phyloP scores from a whole-genome alignment of 2,113 vertebrate species.

The Dipodomys stephensi region DNA sequence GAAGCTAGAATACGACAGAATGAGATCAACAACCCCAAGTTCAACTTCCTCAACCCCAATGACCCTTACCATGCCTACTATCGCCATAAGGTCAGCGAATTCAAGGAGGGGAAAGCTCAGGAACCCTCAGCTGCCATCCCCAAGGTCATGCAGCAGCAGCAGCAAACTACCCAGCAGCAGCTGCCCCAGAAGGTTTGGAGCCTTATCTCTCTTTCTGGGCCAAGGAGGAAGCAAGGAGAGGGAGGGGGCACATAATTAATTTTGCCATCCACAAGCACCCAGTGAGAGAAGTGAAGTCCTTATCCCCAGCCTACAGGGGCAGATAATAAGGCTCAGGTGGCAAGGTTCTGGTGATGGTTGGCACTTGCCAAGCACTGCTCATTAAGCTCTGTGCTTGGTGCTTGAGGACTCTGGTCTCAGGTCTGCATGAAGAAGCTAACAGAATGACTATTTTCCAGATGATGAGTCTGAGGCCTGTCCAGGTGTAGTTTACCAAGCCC shows the following conservation, averaged over 20 bases:
- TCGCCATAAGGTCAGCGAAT: conserved; percentile 99
- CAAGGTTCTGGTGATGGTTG: neutral
- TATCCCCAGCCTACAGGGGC: neutral
- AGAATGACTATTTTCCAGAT: neutral
- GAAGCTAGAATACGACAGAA: conserved; percentile 99
- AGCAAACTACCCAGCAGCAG: conserved; percentile 92
- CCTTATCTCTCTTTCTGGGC: neutral
- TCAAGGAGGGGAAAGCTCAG: conserved; percentile 98
- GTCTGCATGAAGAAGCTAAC: neutral
- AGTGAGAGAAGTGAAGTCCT: neutral
- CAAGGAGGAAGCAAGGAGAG: neutral
- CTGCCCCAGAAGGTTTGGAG: conserved; percentile 94
- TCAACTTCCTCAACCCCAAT: conserved; percentile 98
- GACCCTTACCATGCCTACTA: conserved; percentile 99
- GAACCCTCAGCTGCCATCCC: conserved; percentile 98
- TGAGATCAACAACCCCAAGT: conserved; percentile 99
- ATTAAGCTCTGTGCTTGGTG: neutral
- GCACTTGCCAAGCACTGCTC: neutral
- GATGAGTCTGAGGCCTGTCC: neutral
- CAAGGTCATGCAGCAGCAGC: conserved; percentile 98
- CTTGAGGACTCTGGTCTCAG: neutral
- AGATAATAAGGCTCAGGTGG: neutral
- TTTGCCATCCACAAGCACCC: neutral
- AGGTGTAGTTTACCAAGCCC: neutral
- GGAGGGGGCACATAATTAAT: neutral